Base-by-base conservation (phyloP, 2,797 vertebrate genomes). In the Apodemus agrarius region DNA sequence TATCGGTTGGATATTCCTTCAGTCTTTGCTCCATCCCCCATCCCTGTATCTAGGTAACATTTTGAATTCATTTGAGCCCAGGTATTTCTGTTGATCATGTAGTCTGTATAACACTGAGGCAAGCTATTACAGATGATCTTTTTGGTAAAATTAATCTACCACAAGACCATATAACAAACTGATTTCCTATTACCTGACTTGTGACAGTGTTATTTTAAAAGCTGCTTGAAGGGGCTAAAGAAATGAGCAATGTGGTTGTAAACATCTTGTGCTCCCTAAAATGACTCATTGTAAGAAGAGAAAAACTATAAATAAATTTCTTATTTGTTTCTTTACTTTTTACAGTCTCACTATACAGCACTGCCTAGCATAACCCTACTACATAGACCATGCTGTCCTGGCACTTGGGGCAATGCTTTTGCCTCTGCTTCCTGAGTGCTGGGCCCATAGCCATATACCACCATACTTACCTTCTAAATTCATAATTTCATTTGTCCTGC, bases 31-130 rank as follows among this genome's bases (percentile, higher is more conserved):
- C 34, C 34, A 69, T 9, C 34, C 67, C 14, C 34, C 67, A 69
- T n/a, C 16, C 16, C 67, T 69, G 2, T 19, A 69, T 24, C 37
- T 26, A 43, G 59, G 5, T 3, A 17, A 43, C 16, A 21, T 31
- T 7, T 19, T 26, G 16, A 26, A 31, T 16, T 46, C 6, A 2
- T 80, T 57, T 52, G 46, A 54, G 11, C 22, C 31, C 1, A 34
- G 6, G 13, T 26, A 10, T 8, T 8, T 49, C 3, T 17, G 14
- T 40, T 8, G 14, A 65, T 61, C 37, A 8, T 3, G 46, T 46
- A 2, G n/a, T 63, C 14, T 40, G 57, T 52, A n/a, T 0, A 22
- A 4, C 34, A 13, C 7, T 3, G 7, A 13, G 21, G 4, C 54
- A 37, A 61, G 17, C 22, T 17, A 1, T 19, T 12, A 17, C 2